Evolutionary conservation across 2,797 vertebrate genomes (phyloP), one percentile per base, ranked within the genome.

Genomic region (Valencia hispanica): DNA sequence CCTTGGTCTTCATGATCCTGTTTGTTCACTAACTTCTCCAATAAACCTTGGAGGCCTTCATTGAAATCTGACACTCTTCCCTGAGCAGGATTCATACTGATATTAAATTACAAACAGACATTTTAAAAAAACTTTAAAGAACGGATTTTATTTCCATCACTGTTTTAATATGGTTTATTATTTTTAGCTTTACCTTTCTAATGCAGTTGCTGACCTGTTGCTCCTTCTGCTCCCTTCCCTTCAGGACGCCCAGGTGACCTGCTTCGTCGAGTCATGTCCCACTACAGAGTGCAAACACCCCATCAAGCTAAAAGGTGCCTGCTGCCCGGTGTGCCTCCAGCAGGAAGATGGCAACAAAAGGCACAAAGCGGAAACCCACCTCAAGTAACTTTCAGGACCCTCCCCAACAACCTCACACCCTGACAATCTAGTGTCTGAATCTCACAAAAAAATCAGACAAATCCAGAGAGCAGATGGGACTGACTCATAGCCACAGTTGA

Each of bases 171-270:
- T 53, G 25, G 22, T n/a, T 53, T 51, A 55, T 27, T n/a, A 55
- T 8, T 11, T 20, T 30, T 43, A 43, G 5, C 4, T 0, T 17
- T 17, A 17, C 20, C 7, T 57, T 1, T 41, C 14, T 72, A 22
- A 47, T 7, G 1, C 5, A 5, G 0, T 72, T 17, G 0, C 25
- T 45, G 11, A 34, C 32, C 4, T 50, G n/a, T 51, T 32, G 0
- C 74, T 11, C 14, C 39, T 61, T 82, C 43, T 55, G 12, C 47
- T 66, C 5, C 47, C 27, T 30, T n/a, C 18, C 85, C 25, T 0
- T 3, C 91, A 99, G 98, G 94, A 94, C 2, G 94, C 96, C 76
- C 98, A 99, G 94, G 94, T 99, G 87, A 99, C 97, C 47, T 99
- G 98, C 92, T 96, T 98, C 4, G 95, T 99, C 83, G 96, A 99